phyloP scores from a whole-genome alignment of 2,113 vertebrate genomes.

The Furnarius figulus region DNA sequence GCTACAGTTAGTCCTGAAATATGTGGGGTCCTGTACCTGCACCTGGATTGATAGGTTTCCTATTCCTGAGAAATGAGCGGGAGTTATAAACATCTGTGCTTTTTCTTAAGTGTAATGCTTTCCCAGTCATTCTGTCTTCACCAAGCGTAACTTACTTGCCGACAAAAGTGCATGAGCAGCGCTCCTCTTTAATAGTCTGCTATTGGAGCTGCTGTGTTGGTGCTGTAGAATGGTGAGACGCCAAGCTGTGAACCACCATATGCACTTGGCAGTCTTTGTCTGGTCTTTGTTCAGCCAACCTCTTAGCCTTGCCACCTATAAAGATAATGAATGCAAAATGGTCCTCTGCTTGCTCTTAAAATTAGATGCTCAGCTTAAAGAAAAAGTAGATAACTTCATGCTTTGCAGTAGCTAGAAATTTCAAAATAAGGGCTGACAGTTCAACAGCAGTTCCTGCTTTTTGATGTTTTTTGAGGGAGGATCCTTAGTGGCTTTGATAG shows the following conservation, averaged over 20 bases:
- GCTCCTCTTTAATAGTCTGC: constrained; percentile 75
- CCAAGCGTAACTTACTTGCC: constrained; percentile 73
- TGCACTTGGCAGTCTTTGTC: constrained; percentile 78
- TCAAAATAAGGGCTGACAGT: constrained; percentile 7
- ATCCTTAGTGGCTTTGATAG: not conserved
- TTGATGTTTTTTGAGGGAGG: not conserved
- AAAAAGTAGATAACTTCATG: constrained; percentile 42
- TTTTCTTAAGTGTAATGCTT: constrained; percentile 51
- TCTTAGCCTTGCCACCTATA: constrained; percentile 76
- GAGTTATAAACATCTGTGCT: constrained; percentile 66
- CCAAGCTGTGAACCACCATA: constrained; percentile 79
- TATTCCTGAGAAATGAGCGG: constrained; percentile 43
- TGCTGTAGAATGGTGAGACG: constrained; percentile 69
- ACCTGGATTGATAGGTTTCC: constrained; percentile 34
- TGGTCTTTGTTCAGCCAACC: constrained; percentile 76
- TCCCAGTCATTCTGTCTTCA: constrained; percentile 69
- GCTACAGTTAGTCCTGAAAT: constrained; percentile 33
- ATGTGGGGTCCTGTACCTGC: not conserved
- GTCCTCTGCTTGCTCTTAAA: constrained; percentile 63
- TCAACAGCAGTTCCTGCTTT: not conserved
- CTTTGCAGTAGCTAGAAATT: constrained; percentile 13
- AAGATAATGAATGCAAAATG: constrained; percentile 74
- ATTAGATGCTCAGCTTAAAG: constrained; percentile 63
- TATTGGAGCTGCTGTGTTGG: constrained; percentile 70
- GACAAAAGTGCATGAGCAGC: constrained; percentile 73